Evolutionary conservation across 2,888 invertebrate genomes (phyloP).

Genomic region (Leptinotarsa juncta): DNA sequence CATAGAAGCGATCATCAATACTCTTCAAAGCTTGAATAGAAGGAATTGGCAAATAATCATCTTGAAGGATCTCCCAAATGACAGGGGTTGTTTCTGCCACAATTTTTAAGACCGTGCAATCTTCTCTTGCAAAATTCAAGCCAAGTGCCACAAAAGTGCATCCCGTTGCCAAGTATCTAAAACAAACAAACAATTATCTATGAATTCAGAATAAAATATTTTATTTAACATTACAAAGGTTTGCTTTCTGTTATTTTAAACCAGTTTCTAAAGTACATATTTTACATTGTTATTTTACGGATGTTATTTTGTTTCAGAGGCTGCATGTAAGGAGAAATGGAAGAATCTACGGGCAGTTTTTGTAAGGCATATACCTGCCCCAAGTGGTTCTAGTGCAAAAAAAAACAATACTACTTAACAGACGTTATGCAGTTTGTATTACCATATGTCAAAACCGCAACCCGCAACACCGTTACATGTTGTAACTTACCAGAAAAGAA

Average conservation of each 20-base stretch:
- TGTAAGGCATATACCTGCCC: constrained; percentile 26
- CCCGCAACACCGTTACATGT: too few relatives aligned
- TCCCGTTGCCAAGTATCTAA: constrained; percentile 23
- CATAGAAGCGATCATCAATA: constrained; percentile 10
- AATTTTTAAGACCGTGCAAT: constrained; percentile 20
- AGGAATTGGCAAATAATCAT: constrained; percentile 9
- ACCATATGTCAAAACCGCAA: constrained; percentile 29
- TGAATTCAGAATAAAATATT: background rate
- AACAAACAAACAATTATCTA: background rate
- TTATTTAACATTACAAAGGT: background rate
- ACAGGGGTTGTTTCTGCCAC: constrained; percentile 24
- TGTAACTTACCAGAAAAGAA: too few relatives aligned
- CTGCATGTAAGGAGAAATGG: constrained; percentile 16
- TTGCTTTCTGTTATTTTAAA: background rate
- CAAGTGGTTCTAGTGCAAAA: constrained; percentile 24
- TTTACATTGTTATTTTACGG: too few relatives aligned
- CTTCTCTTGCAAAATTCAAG: constrained; percentile 25
- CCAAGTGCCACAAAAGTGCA: constrained; percentile 11
- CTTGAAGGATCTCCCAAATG: constrained; percentile 5
- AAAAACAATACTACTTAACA: constrained; percentile 31
- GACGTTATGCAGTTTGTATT: constrained; percentile 33
- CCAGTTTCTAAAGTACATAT: background rate
- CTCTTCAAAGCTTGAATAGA: constrained; percentile 7
- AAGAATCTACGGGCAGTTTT: constrained; percentile 30
- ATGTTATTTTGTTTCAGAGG: constrained; percentile 16